Base-by-base conservation (phyloP, 2,888 invertebrate species). In the Agrilus biguttatus region DNA sequence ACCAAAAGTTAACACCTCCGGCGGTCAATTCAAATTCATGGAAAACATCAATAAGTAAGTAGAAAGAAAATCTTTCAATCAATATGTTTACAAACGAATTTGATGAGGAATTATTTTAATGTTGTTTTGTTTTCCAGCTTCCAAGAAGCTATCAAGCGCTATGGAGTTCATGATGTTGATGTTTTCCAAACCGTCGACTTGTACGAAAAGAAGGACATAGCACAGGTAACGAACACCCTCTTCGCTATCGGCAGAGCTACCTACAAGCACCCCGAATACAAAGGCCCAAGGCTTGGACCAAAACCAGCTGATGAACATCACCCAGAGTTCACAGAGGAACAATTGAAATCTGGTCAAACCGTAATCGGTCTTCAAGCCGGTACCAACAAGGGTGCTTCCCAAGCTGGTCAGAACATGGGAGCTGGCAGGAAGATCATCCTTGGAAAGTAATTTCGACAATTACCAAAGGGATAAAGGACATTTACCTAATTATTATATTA, bases 21-120 rank as follows among this genome's bases (percentile, higher is more conserved):
- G 95, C 55, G 93, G 95, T 63, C 93, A 95, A 64, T 98, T 98
- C 81, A 97, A 96, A 66, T 84, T 97, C 83, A 98, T 98, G 97
- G 97, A 99, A 70, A 98, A 98, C 76, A 91, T 97, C 68, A 91
- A 89, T 71, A 75, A 81, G 84, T 95, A 65, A 76, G 80, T 70
- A 28, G 46, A 56, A 17, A 14, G 7, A 6, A 21, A 21, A 21
- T n/a, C n/a, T n/a, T n/a, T n/a, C n/a, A n/a, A n/a, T 5, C 5
- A 7, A 35, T 6, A 35, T 35, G 1, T 8, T 35, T 6, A 5
- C 13, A 17, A 7, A 35, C 2, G 7, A 35, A 8, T 35, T 19
- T 14, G 14, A 36, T 2, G 7, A 7, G 6, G 14, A 17, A 36
- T 7, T 14, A 36, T 14, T 21, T 38, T 8, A 19, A 28, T 23